Evolutionary conservation across 2,113 vertebrate species (phyloP).

Genomic region (Isurus oxyrinchus): DNA sequence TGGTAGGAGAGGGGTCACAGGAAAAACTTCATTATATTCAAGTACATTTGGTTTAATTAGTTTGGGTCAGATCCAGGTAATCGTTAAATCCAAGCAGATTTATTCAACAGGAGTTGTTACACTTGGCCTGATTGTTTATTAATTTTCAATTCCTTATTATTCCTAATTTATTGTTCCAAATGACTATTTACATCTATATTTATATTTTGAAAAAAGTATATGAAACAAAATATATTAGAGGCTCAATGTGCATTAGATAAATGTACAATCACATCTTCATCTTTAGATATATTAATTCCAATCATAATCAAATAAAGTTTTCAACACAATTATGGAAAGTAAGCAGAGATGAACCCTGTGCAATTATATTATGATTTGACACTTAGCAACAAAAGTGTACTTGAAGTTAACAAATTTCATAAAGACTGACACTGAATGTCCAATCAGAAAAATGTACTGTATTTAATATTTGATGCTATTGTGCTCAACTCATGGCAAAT

Average conservation of each 20-base stretch:
- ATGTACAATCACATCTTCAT: not conserved
- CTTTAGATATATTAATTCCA: not conserved
- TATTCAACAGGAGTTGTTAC: not conserved
- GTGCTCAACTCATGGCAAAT: constrained; percentile 61
- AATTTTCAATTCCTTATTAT: constrained; percentile 2
- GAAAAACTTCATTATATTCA: not conserved
- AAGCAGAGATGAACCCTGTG: not conserved
- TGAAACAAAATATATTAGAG: not conserved
- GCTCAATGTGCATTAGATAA: not conserved
- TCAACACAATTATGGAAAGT: not conserved
- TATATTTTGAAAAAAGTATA: not conserved
- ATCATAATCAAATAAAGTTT: constrained; percentile 5
- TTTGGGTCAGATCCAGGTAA: not conserved
- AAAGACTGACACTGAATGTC: not conserved
- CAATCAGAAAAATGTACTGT: not conserved
- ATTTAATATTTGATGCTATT: constrained; percentile 21
- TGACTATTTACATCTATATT: not conserved
- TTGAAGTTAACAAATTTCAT: not conserved
- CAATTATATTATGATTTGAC: not conserved
- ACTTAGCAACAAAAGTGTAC: not conserved
- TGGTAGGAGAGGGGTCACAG: not conserved
- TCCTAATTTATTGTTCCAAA: not conserved
- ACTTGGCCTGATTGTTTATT: not conserved
- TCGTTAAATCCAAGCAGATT: too few species aligned
- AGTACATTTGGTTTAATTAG: not conserved